phyloP scores from a whole-genome alignment of 30 jellyfish, hydroid and myxozoan species.

The Turritopsis dohrnii region DNA sequence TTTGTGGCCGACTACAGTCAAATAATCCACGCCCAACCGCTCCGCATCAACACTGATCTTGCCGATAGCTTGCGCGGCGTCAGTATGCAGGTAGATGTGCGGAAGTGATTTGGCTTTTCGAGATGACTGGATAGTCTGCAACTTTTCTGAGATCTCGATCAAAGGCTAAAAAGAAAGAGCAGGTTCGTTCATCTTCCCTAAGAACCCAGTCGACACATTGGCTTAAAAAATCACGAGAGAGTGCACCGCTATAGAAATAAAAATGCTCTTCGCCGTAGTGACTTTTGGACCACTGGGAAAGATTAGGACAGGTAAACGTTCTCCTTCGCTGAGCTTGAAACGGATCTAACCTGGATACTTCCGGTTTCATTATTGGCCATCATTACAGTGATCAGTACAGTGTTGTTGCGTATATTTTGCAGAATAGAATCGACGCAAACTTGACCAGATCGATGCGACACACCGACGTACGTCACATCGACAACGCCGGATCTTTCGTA shows the following conservation, averaged over 20 bases:
- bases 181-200: too few species aligned
- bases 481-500: constrained; percentile 28
- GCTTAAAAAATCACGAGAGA: too few species aligned
- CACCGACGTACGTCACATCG: constrained; percentile 57
- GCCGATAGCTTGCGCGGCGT: constrained; percentile 97
- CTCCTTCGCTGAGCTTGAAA: too few species aligned
- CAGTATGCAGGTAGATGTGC: constrained; percentile 65
- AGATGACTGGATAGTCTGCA: constrained; percentile 24
- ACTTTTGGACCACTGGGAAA: too few species aligned
- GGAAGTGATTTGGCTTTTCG: constrained; percentile 21
- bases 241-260: too few species aligned
- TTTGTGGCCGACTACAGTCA: constrained; percentile 96
- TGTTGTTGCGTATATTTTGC: constrained; percentile 37
- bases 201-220: too few species aligned
- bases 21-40: constrained; percentile 68
- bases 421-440: constrained; percentile 45
- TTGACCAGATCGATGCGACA: constrained; percentile 61
- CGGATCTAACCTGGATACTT: constrained; percentile 89
- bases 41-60: constrained; percentile 63
- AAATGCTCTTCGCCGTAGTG: too few species aligned
- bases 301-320: too few species aligned
- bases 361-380: constrained; percentile 96
- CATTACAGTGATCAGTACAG: constrained; percentile 72
- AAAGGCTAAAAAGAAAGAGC: constrained; percentile 45
- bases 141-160: constrained; percentile 31